phyloP scores from a whole-genome alignment of 2,888 invertebrate genomes.

The Leptinotarsa peninsularis region DNA sequence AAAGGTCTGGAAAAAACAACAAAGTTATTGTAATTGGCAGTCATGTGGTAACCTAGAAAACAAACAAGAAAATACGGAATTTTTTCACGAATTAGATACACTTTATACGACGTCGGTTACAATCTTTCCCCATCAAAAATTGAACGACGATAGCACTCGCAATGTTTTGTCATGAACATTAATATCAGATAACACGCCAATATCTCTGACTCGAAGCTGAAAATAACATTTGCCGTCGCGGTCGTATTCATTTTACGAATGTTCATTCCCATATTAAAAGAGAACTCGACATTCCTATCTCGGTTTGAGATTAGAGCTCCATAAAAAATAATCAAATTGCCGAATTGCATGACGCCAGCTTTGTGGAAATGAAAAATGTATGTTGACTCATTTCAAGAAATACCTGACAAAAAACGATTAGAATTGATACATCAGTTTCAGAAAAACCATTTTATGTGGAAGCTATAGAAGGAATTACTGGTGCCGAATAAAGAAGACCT shows the following conservation, averaged over 20 bases:
- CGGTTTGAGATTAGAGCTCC: conserved; percentile 8
- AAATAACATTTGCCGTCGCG: not conserved
- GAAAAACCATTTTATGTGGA: too few relatives aligned
- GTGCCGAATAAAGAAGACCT: too few relatives aligned
- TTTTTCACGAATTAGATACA: not conserved
- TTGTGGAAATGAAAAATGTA: conserved; percentile 6
- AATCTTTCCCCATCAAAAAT: not conserved
- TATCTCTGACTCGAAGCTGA: not conserved
- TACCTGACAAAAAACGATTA: not conserved
- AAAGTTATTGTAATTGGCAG: too few relatives aligned
- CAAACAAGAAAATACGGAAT: too few relatives aligned
- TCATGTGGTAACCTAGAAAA: not conserved
- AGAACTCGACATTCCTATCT: conserved; percentile 18
- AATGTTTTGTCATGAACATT: conserved; percentile 1
- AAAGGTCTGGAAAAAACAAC: too few relatives aligned
- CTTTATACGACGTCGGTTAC: not conserved
- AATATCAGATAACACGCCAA: conserved; percentile 20
- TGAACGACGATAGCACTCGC: not conserved
- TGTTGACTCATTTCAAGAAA: not conserved
- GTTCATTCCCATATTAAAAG: conserved; percentile 13
- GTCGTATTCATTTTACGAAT: conserved; percentile 3
- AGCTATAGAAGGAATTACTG: too few relatives aligned
- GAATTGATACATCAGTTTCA: not conserved
- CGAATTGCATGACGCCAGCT: conserved; percentile 18
- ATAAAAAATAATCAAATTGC: conserved; percentile 26